Evolutionary conservation across 2,113 vertebrate genomes (phyloP), one percentile per base, ranked within the genome.

Genomic region (mouse (Mus musculus)): DNA sequence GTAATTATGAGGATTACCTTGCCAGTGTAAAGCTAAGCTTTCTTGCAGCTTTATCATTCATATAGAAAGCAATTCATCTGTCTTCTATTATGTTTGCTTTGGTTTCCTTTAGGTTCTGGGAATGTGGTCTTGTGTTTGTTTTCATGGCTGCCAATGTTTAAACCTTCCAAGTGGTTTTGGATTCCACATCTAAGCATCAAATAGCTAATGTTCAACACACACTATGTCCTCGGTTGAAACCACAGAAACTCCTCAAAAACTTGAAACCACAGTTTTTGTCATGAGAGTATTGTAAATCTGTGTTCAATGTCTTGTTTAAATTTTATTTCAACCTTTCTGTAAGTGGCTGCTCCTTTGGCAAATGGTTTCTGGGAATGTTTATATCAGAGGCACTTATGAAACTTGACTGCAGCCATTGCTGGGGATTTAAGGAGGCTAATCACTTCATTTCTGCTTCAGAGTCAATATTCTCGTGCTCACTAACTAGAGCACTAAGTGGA

Each of bases 161-260:
- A 97, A 97, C 54, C 88, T 97, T 93, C 94, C 96, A 96, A 97
- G 82, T 93, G 90, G 52, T 97, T 97, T 97, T 97, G 96, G 75
- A 96, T 26, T 97, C 88, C 97, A 96, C 96, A 95, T 96, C 97
- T 96, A 96, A 97, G 93, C 89, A 98, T 97, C 98, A 65, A 5
- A 1, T 20, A 97, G 89, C 39, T 93, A 94, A 84, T 96, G 59
- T 42, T 93, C 95, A 97, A 80, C 88, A 97, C 87, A 59, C 0
- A 1, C 93, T 96, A 76, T 72, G 84, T 87, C 97, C 95, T 98
- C 81, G 95, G 95, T 96, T 30, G 78, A 94, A 97, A 97, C 86
- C 30, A 1, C 69, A 96, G 67, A 82, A 97, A 73, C 80, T 90
- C 72, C 84, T 28, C 84, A 98, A 91, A 89, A 78, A 96, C 90